Evolutionary conservation across 1,140 invertebrate genomes (phyloP).

Genomic region (Meteorus sp.): DNA sequence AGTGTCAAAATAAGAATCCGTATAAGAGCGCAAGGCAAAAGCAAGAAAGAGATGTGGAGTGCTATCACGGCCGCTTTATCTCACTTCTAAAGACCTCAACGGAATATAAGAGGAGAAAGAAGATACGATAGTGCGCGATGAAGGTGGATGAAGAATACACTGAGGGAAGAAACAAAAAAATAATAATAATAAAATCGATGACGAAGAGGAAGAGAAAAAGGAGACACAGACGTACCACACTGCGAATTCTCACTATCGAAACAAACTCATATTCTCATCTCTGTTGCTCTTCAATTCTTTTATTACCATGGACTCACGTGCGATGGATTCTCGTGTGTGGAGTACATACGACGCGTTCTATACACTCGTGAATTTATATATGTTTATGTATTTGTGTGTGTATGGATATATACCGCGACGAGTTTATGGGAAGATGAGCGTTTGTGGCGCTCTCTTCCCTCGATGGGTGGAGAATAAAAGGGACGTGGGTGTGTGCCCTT

Average conservation of each 20-base stretch:
- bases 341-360: slow-evolving; percentile 6
- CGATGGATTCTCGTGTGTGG: not conserved
- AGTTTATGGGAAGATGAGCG: slow-evolving; percentile 19
- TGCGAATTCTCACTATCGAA: not conserved
- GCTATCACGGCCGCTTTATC: slow-evolving; percentile 49
- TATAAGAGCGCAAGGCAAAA: slow-evolving; percentile 28
- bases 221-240: not conserved
- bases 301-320: not conserved
- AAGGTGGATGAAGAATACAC: too few species aligned
- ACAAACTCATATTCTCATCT: not conserved
- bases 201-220: too few species aligned
- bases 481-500: slow-evolving; percentile 54
- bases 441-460: slow-evolving; percentile 1
- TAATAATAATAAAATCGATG: too few species aligned
- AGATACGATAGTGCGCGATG: too few species aligned
- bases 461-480: slow-evolving; percentile 17
- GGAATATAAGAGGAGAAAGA: slow-evolving; percentile 34
- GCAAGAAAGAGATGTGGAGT: slow-evolving; percentile 26
- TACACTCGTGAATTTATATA: not conserved
- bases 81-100: slow-evolving; percentile 33
- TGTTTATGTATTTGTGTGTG: not conserved
- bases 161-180: too few species aligned
- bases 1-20: slow-evolving; percentile 26
- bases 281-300: slow-evolving; percentile 8
- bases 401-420: not conserved